phyloP scores from a whole-genome alignment of 2,797 vertebrate species.

The Austrolebias charrua region DNA sequence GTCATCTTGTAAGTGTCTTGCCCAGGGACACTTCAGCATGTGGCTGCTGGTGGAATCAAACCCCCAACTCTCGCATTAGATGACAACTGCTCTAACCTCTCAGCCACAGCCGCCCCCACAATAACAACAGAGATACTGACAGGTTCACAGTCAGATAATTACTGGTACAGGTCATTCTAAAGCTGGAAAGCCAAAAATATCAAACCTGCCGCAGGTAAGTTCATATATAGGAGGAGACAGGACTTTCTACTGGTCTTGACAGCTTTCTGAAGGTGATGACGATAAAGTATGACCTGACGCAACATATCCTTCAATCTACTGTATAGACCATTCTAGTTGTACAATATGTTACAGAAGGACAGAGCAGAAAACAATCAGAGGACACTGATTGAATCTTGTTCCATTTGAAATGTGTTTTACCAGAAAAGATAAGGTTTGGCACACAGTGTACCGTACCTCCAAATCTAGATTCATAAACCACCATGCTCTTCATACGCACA shows the following conservation, averaged over 20 bases:
- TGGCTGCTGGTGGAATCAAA: too few species aligned
- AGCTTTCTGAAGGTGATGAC: conserved; percentile 48
- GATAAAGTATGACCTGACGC: conserved; percentile 36
- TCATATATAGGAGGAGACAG: conserved; percentile 29
- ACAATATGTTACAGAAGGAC: conserved; percentile 14
- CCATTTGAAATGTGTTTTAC: conserved; percentile 12
- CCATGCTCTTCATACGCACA: conserved; percentile 10
- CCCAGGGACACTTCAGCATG: too few species aligned
- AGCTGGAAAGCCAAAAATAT: conserved; percentile 73
- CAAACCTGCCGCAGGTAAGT: conserved; percentile 48
- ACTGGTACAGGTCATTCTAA: conserved; percentile 68
- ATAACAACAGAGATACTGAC: conserved; percentile 52
- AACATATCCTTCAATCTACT: conserved; percentile 33
- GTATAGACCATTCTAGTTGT: conserved; percentile 18
- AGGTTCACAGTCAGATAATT: conserved; percentile 73
- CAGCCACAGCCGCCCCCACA: too few species aligned
- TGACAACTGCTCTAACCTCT: too few species aligned
- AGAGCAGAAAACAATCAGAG: conserved; percentile 3
- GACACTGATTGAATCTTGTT: conserved; percentile 9
- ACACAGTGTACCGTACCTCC: conserved; percentile 5
- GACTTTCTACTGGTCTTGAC: conserved; percentile 12
- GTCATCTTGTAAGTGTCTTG: too few species aligned
- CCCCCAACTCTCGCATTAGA: too few species aligned
- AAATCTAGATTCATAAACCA: conserved; percentile 24
- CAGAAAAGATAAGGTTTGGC: conserved; percentile 18